Evolutionary conservation across 2,888 invertebrate species (phyloP).

Genomic region (Rapana venosa): DNA sequence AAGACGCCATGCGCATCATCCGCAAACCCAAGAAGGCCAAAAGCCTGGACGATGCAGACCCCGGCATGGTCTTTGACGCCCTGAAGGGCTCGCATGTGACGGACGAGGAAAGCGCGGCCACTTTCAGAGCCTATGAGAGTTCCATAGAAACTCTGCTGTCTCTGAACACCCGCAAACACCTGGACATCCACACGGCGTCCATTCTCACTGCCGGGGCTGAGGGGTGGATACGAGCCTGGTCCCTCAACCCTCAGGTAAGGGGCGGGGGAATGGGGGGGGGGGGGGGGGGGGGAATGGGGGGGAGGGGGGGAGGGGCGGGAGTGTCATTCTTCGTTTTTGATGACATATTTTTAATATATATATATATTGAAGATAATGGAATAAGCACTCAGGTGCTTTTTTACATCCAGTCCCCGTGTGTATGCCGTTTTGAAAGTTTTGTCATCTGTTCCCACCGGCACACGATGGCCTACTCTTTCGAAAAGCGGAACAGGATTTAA

Average conservation of each 20-base stretch:
- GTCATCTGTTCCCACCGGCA: too few species aligned
- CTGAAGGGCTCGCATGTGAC: not conserved
- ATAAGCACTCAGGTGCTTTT: too few species aligned
- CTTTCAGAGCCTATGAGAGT: conserved; percentile 64
- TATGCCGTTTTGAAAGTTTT: too few species aligned
- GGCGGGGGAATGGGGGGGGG: too few species aligned
- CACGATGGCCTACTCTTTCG: too few species aligned
- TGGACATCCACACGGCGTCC: conserved; percentile 80
- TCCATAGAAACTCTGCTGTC: conserved; percentile 81
- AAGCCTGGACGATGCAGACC: not conserved
- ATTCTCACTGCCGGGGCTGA: conserved; percentile 87
- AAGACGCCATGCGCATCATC: not conserved
- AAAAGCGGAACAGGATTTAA: too few species aligned
- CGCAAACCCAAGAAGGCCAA: not conserved
- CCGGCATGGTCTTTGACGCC: not conserved
- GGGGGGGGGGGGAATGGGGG: too few species aligned
- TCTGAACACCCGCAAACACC: conserved; percentile 82
- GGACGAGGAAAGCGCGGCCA: conserved; percentile 60
- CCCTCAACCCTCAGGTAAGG: conserved; percentile 82
- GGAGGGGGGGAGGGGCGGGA: too few species aligned
- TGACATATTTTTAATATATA: too few species aligned
- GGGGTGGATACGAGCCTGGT: conserved; percentile 88
- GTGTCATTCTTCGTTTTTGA: too few species aligned
- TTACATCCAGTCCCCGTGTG: too few species aligned
- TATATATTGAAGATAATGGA: too few species aligned